Percentiles rank a stretch among this genome's conserved stretches.
phyloP scores from a whole-genome alignment of 2,113 vertebrate genomes.

The Sigmodon hispidus region DNA sequence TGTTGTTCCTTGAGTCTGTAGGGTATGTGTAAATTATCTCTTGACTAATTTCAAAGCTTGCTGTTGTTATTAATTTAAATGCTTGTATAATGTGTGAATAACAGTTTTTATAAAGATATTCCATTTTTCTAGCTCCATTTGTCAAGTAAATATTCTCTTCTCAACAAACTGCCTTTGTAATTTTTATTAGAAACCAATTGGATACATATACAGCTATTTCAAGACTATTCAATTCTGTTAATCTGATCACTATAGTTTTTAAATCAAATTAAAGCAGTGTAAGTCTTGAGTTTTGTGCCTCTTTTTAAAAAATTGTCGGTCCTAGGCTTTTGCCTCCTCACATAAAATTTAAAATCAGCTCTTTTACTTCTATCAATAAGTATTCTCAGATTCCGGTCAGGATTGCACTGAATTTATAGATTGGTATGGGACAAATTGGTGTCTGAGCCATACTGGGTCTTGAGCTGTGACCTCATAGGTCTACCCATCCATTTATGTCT shows the following conservation, averaged over 20 bases:
- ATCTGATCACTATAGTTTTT: background rate
- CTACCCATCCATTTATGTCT: background rate
- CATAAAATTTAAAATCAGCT: background rate
- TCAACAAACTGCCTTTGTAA: background rate
- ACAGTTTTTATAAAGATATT: background rate
- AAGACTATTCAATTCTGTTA: background rate
- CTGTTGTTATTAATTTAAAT: background rate
- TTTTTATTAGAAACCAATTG: background rate
- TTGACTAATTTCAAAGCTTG: background rate
- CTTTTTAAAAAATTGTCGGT: background rate
- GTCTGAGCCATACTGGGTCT: background rate
- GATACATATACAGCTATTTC: background rate
- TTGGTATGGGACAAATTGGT: background rate
- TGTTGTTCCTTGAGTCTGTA: background rate
- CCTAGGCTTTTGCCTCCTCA: background rate
- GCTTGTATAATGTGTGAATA: background rate
- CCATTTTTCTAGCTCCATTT: background rate
- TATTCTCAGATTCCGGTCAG: background rate
- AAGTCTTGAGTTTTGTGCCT: background rate
- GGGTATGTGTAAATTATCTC: background rate
- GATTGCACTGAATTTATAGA: background rate
- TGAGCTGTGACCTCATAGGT: background rate
- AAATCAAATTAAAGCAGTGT: background rate
- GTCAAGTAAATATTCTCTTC: background rate
- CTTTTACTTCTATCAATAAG: background rate